Base-by-base conservation (phyloP, 2,113 vertebrate genomes). In the Phyllopteryx taeniolatus region DNA sequence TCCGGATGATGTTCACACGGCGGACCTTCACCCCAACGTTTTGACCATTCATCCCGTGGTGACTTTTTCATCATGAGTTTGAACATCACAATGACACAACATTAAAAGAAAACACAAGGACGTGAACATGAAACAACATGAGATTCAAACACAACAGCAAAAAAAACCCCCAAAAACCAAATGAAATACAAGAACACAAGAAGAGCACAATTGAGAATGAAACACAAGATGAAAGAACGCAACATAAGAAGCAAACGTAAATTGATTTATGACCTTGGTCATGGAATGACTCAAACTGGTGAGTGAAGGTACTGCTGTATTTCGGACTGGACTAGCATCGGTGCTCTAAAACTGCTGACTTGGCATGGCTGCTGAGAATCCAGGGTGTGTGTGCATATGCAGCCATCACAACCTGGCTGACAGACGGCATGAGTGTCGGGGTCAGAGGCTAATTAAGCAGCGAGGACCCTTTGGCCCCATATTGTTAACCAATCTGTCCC, bases 371-470 rank as follows among this genome's bases (percentile, higher is more conserved):
- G 49, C 20, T 54, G 20, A 1, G 20, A 39, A 6, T 14, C 31
- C 6, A 7, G 27, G 57, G n/a, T 11, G 31, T 61, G 59, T 19
- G 12, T 31, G 31, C 59, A 35, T 61, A 61, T 9, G 31, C 35
- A 6, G 74, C 83, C 79, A 66, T 66, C 27, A 66, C 43, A 27
- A 47, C 64, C 33, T 17, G 57, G 57, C 81, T 90, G 91, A 91
- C 90, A 90, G 89, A 87, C 89, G 88, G 85, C 88, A 82, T 90
- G 85, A 81, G 83, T 78, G 78, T 76, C 19, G 77, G 84, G 93
- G 93, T 92, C 92, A 93, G 86, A 94, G 93, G 93, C 91, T 93
- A 94, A 94, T 94, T 92, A 92, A 93, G 92, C 87, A 89, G 82
- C 87, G 86, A 90, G 81, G 81, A 86, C 82, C 91, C 90, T 92